Base-by-base conservation (phyloP, 2,888 invertebrate species). In the Melanophora roralis region DNA sequence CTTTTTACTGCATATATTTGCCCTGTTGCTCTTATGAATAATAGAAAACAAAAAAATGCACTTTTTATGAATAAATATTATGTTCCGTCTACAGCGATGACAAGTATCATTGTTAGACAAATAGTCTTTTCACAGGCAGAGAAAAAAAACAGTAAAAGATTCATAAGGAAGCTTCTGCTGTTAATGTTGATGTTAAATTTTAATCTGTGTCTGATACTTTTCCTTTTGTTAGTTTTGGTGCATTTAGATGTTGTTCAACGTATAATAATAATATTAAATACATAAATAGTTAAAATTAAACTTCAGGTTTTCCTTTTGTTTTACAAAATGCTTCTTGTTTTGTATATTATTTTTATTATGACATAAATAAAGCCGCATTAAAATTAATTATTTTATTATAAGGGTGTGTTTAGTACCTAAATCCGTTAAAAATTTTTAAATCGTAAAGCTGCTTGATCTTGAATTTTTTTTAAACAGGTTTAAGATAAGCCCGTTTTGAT, bases 271-370 rank as follows among this genome's bases (percentile, higher is more conserved):
- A 51, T 49, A 16, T 3, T 27, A 68, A 21, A 45, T 34, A 34
- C 45, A 49, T 32, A 67, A 67, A 12, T 38, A n/a, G 68, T 57
- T 45, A 9, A 2, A 45, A 45, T 68, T 23, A n/a, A 21, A 40
- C 11, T 34, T 34, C 9, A 34, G n/a, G 34, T 14, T 45, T 53
- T 3, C 36, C 38, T 53, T 57, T 57, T n/a, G 16, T 45, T 57
- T 67, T 19, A 12, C 34, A 19, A n/a, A 23, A 51, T 55, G 55
- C 43, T 45, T 55, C 14, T 34, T 45, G 57, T 5, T 43, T 7
- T 53, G 57, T 36, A 45, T 43, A 16, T 55, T 68, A 55, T 9
- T 34, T 34, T 34, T 34, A 23, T 34, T 57, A 45, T 68, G 34
- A 43, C 43, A 34, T 43, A 43, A 67, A 55, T 55, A 14, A 43